Evolutionary conservation across 2,113 vertebrate genomes (phyloP).

Genomic region (Salvelinus alpinus): DNA sequence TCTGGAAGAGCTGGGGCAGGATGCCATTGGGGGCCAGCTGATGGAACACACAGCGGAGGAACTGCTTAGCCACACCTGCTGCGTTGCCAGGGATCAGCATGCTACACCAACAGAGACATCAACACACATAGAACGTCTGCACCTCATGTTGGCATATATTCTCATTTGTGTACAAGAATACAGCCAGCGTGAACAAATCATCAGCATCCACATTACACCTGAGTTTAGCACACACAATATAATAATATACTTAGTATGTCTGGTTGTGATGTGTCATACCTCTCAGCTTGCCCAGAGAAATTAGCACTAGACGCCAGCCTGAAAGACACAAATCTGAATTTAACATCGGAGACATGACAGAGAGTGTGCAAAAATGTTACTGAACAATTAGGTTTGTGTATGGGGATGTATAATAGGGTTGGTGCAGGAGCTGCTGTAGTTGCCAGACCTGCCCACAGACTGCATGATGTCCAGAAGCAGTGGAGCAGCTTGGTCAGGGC

Average conservation of each 20-base stretch:
- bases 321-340: constrained; percentile 34
- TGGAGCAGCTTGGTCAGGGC: constrained; percentile 93
- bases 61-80: constrained; percentile 97
- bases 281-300: constrained; percentile 97
- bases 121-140: neutral
- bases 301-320: constrained; percentile 89
- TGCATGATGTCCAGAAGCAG: constrained; percentile 97
- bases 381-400: neutral
- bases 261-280: constrained; percentile 71
- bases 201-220: constrained; percentile 14
- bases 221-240: neutral
- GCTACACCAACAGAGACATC: constrained; percentile 55
- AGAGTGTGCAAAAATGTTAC: constrained; percentile 19
- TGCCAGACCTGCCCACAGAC: constrained; percentile 91
- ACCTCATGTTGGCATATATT: neutral
- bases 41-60: constrained; percentile 95
- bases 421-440: neutral
- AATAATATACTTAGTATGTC: constrained; percentile 6
- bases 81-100: constrained; percentile 98
- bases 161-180: neutral
- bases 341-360: constrained; percentile 28
- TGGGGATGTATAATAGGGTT: neutral
- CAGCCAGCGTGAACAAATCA: neutral
- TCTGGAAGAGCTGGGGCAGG: constrained; percentile 96
- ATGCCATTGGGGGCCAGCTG: constrained; percentile 97